A percentile compares a stretch with the other conserved stretches of the same genome.
These are phyloP conservation scores for Trigoniulus corallinus DNA, from an alignment of 1,140 invertebrate genomes.

Conservation along the genomic window DNA sequence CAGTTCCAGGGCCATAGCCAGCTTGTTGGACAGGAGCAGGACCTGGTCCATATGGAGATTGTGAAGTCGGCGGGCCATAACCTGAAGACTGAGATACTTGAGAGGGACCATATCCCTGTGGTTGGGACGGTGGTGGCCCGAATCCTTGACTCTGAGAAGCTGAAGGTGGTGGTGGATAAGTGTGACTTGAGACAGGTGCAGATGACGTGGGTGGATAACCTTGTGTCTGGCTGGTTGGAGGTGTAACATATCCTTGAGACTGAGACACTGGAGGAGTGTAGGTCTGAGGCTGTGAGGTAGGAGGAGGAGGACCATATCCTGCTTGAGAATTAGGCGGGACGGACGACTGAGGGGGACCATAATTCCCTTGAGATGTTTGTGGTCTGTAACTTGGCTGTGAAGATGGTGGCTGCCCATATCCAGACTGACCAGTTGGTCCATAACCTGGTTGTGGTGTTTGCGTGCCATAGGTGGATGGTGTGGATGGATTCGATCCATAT, in stretches of 20 bases:
- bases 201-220: conserved; percentile 9
- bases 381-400: not conserved
- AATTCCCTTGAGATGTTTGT: not conserved
- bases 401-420: not conserved
- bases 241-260: not conserved
- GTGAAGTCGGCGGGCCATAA: conserved; percentile 8
- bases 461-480: not conserved
- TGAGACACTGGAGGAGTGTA: conserved; percentile 9
- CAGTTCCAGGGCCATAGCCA: conserved; percentile 23
- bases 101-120: conserved; percentile 2
- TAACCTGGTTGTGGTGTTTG: not conserved
- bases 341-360: not conserved
- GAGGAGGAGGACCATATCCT: conserved; percentile 9
- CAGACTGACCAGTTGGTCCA: not conserved
- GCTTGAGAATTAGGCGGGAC: conserved; percentile 3
- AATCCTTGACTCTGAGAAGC: conserved; percentile 24
- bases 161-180: conserved; percentile 26
- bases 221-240: conserved; percentile 24
- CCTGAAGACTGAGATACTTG: not conserved
- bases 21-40: conserved; percentile 26
- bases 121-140: conserved; percentile 23
- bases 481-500: not conserved
- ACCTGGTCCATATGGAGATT: conserved; percentile 25
- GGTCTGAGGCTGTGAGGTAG: conserved; percentile 8
- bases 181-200: conserved; percentile 16